Percentiles rank a stretch among this genome's conserved stretches.
Conservation (phyloP, 1,140 invertebrate species). For the Drosophila chauvacae region DNA sequence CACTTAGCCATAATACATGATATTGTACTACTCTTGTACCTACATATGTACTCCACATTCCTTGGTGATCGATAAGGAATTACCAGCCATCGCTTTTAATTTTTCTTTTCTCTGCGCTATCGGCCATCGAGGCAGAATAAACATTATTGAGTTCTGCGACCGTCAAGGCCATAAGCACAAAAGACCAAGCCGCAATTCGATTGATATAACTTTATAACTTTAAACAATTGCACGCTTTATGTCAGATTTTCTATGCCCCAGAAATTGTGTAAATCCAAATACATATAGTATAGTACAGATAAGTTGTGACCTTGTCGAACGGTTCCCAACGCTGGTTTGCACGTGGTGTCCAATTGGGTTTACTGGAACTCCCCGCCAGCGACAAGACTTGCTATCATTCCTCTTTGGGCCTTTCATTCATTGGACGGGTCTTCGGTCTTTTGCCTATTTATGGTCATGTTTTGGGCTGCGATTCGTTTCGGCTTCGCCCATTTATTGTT, state of each 20-base stretch:
- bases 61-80: slow-evolving; percentile 39
- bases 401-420: slow-evolving; percentile 22
- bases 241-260: not conserved
- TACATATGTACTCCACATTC: slow-evolving; percentile 7
- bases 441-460: slow-evolving; percentile 80
- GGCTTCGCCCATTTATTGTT: slow-evolving; percentile 37
- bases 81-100: slow-evolving; percentile 12
- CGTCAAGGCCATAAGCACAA: slow-evolving; percentile 11
- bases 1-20: slow-evolving; percentile 15
- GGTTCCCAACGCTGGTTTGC: not conserved
- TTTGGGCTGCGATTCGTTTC: slow-evolving; percentile 43
- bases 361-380: slow-evolving; percentile 1
- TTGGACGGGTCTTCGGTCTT: slow-evolving; percentile 30
- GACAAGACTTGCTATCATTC: not conserved
- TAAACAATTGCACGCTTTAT: not conserved
- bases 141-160: slow-evolving; percentile 16
- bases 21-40: slow-evolving; percentile 1
- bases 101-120: slow-evolving; percentile 10
- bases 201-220: not conserved
- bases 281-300: slow-evolving; percentile 20
- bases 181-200: slow-evolving; percentile 12
- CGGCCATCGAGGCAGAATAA: slow-evolving; percentile 25
- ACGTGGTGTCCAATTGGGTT: slow-evolving; percentile 32
- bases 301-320: slow-evolving; percentile 60
- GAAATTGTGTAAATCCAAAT: not conserved